Evolutionary conservation across 1,140 invertebrate genomes (phyloP).

Genomic region (Papilio machaon): DNA sequence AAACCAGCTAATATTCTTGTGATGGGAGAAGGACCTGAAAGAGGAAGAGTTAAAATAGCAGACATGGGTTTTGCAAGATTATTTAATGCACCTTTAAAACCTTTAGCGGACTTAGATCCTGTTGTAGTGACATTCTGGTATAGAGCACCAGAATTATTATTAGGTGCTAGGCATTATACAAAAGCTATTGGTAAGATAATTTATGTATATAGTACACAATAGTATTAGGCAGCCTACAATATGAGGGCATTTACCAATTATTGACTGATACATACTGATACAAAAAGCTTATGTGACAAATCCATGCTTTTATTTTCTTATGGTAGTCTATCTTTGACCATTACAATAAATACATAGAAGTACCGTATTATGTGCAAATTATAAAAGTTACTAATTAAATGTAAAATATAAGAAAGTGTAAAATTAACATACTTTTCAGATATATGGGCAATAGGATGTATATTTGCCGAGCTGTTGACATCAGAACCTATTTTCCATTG

Average conservation of each 20-base stretch:
- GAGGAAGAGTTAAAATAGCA: slow-evolving; percentile 99
- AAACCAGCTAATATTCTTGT: slow-evolving; percentile 99
- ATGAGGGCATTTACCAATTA: too few relatives aligned
- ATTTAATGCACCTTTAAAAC: slow-evolving; percentile 99
- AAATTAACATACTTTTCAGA: slow-evolving; percentile 84
- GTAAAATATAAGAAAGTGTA: too few relatives aligned
- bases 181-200: slow-evolving; percentile 94
- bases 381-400: too few relatives aligned
- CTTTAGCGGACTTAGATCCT: slow-evolving; percentile 98
- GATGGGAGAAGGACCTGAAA: slow-evolving; percentile 99
- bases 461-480: slow-evolving; percentile 98
- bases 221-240: too few relatives aligned
- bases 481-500: slow-evolving; percentile 99
- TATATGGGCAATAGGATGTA: slow-evolving; percentile 99
- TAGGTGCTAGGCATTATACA: slow-evolving; percentile 98
- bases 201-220: neutral
- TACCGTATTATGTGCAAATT: too few relatives aligned
- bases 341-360: too few relatives aligned
- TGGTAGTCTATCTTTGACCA: too few relatives aligned
- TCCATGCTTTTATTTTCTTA: too few relatives aligned
- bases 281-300: too few relatives aligned
- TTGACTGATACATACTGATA: too few relatives aligned
- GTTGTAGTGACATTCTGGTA: slow-evolving; percentile 99
- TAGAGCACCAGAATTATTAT: slow-evolving; percentile 96
- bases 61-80: slow-evolving; percentile 99